These are phyloP conservation scores for Phorcus lineatus DNA, from an alignment of 2,888 invertebrate species.

Conservation along the genomic window DNA sequence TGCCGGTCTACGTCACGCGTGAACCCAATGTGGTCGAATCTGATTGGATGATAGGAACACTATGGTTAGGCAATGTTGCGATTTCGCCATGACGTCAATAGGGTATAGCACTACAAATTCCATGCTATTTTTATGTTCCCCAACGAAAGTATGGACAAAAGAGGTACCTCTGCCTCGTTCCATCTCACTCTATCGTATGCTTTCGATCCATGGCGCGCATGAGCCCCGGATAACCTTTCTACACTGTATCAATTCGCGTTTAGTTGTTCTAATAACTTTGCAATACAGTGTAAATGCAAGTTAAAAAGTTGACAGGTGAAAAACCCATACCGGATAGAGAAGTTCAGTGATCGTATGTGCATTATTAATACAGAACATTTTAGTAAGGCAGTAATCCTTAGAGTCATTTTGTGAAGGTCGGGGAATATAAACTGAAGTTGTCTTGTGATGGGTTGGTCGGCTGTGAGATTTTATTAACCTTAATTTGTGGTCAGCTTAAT, in stretches of 20 bases:
- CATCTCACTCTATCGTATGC: neutral
- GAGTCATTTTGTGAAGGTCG: too few species aligned
- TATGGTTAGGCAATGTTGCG: slow-evolving; percentile 41
- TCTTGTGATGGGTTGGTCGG: too few species aligned
- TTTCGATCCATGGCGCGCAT: neutral
- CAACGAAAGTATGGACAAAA: slow-evolving; percentile 37
- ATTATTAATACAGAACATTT: too few species aligned
- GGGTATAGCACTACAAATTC: slow-evolving; percentile 42
- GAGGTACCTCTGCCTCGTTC: slow-evolving; percentile 30
- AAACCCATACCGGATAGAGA: too few species aligned
- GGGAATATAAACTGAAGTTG: too few species aligned
- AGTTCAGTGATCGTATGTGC: too few species aligned
- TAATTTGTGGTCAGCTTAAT: too few species aligned
- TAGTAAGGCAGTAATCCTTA: too few species aligned
- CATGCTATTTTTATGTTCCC: slow-evolving; percentile 37
- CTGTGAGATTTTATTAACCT: too few species aligned
- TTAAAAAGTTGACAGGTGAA: too few species aligned
- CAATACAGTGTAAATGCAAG: too few species aligned
- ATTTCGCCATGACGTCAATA: slow-evolving; percentile 44
- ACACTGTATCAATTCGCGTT: neutral
- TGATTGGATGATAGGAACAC: slow-evolving; percentile 51
- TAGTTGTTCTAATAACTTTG: too few species aligned
- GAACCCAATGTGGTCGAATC: slow-evolving; percentile 54
- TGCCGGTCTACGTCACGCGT: slow-evolving; percentile 41
- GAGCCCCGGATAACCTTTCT: neutral